Percentiles rank a stretch among this genome's conserved stretches.
Evolutionary conservation across 35 echinoderm and acorn worm species (phyloP).

Genomic region (Ophiothrix spiculata): DNA sequence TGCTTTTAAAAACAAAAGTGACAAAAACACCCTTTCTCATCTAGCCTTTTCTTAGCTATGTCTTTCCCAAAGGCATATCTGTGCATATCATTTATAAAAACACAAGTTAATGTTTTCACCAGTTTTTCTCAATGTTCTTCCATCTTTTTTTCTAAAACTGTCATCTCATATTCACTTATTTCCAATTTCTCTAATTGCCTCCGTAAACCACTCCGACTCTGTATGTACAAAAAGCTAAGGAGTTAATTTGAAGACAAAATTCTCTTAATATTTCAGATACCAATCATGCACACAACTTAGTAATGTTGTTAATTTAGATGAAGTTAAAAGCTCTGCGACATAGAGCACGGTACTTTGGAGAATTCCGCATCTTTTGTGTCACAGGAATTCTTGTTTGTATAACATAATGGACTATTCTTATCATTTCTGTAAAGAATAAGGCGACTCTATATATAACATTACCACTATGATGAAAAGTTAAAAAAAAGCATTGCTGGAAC

Average conservation of each 20-base stretch:
- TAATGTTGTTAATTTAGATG: constrained; percentile 11
- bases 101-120: not conserved
- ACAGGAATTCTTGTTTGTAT: not conserved
- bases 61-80: not conserved
- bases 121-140: not conserved
- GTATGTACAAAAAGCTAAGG: not conserved
- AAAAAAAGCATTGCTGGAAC: too few species aligned
- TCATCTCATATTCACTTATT: not conserved
- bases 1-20: not conserved
- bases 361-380: not conserved
- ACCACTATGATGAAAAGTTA: too few species aligned
- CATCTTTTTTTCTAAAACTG: not conserved
- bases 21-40: not conserved
- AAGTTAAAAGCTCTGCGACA: not conserved
- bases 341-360: not conserved
- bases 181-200: not conserved
- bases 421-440: too few species aligned
- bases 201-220: not conserved
- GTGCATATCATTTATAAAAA: not conserved
- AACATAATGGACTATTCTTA: not conserved
- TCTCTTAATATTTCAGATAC: not conserved
- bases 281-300: constrained; percentile 5
- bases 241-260: constrained; percentile 3
- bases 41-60: not conserved
- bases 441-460: too few species aligned